Conservation (phyloP, 2,113 vertebrate species). For the Sturnus vulgaris region DNA sequence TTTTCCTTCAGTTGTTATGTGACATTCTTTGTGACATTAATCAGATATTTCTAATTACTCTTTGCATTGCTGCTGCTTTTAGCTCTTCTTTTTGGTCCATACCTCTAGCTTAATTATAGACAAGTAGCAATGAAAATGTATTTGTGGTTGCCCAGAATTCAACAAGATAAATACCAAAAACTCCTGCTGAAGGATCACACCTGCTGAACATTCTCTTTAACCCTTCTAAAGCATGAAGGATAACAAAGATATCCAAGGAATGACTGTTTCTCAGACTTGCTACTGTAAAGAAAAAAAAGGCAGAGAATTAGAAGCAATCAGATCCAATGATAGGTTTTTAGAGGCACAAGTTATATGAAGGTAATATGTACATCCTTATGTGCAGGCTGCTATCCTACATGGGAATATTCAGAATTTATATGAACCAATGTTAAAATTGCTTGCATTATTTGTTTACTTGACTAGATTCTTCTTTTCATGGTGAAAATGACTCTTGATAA, state of each 20-base stretch:
- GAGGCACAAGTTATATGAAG: not conserved
- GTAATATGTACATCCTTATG: not conserved
- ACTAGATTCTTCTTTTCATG: not conserved
- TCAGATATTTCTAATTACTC: constrained; percentile 10
- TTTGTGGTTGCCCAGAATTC: not conserved
- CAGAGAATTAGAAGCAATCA: not conserved
- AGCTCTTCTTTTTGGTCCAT: not conserved
- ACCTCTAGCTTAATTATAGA: not conserved
- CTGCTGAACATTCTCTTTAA: not conserved
- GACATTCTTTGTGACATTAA: not conserved
- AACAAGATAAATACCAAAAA: not conserved
- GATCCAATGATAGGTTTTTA: not conserved
- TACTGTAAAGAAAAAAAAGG: not conserved
- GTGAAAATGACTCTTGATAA: not conserved
- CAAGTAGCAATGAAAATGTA: not conserved
- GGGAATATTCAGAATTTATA: not conserved
- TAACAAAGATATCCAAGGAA: not conserved
- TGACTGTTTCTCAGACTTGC: not conserved
- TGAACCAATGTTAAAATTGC: not conserved
- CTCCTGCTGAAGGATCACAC: not conserved
- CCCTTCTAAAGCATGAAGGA: not conserved
- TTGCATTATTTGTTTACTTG: not conserved
- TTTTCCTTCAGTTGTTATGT: constrained; percentile 5
- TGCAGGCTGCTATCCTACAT: not conserved
- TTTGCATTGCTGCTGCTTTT: not conserved